These are phyloP conservation scores for Mythimna pallens DNA, from an alignment of 2,888 invertebrate species.

Conservation along the genomic window DNA sequence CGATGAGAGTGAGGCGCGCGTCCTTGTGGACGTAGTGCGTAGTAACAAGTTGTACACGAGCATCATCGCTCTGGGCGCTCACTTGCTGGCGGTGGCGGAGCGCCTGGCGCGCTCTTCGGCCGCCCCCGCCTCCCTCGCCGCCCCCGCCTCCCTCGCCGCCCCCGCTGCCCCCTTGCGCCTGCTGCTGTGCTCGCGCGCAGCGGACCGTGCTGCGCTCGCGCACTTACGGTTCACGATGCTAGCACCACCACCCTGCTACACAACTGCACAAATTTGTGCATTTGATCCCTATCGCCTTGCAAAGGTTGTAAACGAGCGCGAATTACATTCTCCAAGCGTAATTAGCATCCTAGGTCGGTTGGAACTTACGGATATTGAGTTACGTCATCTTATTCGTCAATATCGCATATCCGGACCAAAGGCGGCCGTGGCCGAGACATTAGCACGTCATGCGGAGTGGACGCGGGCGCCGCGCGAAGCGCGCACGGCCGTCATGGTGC, in stretches of 20 bases:
- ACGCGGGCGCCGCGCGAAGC: constrained; percentile 68
- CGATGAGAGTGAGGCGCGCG: constrained; percentile 70
- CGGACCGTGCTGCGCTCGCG: constrained; percentile 52
- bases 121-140: constrained; percentile 23
- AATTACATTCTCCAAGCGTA: constrained; percentile 74
- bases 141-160: constrained; percentile 29
- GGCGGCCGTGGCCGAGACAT: constrained; percentile 66
- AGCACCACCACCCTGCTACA: constrained; percentile 76
- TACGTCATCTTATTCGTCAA: constrained; percentile 65
- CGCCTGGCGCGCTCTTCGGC: constrained; percentile 35
- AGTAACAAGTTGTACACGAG: constrained; percentile 66
- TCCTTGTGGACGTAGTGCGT: constrained; percentile 66
- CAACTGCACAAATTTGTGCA: constrained; percentile 70
- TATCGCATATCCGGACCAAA: constrained; percentile 61
- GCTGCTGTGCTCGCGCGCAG: constrained; percentile 74
- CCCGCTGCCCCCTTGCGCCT: constrained; percentile 28
- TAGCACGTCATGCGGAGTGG: constrained; percentile 62
- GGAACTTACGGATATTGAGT: constrained; percentile 66
- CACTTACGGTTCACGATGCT: constrained; percentile 12
- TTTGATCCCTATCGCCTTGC: constrained; percentile 82
- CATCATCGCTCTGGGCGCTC: constrained; percentile 63
- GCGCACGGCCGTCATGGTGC: constrained; percentile 71
- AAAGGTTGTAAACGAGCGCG: constrained; percentile 78
- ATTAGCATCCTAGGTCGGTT: constrained; percentile 74
- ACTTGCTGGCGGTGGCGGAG: constrained; percentile 59